Evolutionary conservation across 2,113 vertebrate species (phyloP), one percentile per base, ranked within the genome.

Genomic region (Passer domesticus): DNA sequence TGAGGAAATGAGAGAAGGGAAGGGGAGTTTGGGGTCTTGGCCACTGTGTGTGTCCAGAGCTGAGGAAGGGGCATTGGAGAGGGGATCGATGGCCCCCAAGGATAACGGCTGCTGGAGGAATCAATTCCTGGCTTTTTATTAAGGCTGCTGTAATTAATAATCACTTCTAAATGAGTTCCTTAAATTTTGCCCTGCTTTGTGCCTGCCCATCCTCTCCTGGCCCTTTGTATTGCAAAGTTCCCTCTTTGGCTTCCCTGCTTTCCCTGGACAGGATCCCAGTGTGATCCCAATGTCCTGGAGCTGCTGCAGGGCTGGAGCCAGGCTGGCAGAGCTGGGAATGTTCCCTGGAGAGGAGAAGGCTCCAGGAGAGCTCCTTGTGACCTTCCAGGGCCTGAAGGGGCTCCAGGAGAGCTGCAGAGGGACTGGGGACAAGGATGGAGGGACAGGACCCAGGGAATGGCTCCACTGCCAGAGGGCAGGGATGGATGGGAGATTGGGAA

Each of bases 271-370:
- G 5, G 53, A 20, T 55, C 53, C 53, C 53, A 55, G 20, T 8
- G 53, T 0, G 0, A 0, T 39, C 25, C n/a, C 2, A 5, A 8
- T 0, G 3, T 28, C 43, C 68, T 56, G 64, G 30, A 9, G 17
- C 4, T 35, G 10, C 33, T 39, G 6, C 11, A 4, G 47, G 35
- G 12, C 23, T 19, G 52, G 17, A 44, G 37, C 49, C 21, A 37
- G 24, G 13, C 52, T 83, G 62, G 66, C 28, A 52, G 35, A 41
- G 16, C 35, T 80, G 52, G 46, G 58, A 0, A 1, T 24, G 20
- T 1, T 67, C 52, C 13, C 47, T 62, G 43, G 17, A 43, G 21
- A 63, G 2, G 33, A 2, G 37, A 15, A 62, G 10, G 10, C 0
- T 77, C n/a, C 11, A 10, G 53, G 13, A 77, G 9, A 91, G 20